A percentile compares a stretch with the other conserved stretches of the same genome.
These are phyloP conservation scores for Mycteria americana DNA, from an alignment of 2,797 vertebrate species.

Conservation along the genomic window DNA sequence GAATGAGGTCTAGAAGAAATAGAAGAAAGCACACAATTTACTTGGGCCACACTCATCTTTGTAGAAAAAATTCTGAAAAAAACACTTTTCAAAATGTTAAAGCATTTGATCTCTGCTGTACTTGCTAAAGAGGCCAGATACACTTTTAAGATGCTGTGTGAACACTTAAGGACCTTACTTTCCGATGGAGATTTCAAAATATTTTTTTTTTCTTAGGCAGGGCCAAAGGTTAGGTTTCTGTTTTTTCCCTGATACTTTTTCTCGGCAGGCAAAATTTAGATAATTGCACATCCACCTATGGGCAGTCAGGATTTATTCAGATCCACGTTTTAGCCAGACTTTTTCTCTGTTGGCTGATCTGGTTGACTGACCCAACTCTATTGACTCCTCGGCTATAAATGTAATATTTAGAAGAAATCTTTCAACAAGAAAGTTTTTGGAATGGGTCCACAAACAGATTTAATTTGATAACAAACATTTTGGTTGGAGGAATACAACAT, in stretches of 20 bases:
- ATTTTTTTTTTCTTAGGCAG: neutral
- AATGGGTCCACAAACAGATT: neutral
- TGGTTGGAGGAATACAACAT: neutral
- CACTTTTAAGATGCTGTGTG: neutral
- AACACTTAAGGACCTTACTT: neutral
- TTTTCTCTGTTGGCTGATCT: neutral
- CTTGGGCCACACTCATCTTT: neutral
- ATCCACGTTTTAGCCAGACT: neutral
- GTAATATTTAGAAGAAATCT: neutral
- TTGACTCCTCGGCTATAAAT: neutral
- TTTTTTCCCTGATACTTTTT: neutral
- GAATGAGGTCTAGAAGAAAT: neutral
- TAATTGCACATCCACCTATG: neutral
- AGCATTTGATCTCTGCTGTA: neutral
- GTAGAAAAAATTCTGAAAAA: neutral
- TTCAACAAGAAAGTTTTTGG: neutral
- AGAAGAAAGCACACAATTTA: neutral
- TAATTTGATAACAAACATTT: neutral
- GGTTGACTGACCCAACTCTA: neutral
- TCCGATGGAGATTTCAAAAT: neutral
- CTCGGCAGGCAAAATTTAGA: neutral
- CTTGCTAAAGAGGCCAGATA: neutral
- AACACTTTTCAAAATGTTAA: neutral
- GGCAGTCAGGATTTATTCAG: neutral
- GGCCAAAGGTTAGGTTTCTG: neutral